These are phyloP conservation scores for Calameuta filiformis DNA, from an alignment of 2,888 invertebrate genomes.

Conservation along the genomic window DNA sequence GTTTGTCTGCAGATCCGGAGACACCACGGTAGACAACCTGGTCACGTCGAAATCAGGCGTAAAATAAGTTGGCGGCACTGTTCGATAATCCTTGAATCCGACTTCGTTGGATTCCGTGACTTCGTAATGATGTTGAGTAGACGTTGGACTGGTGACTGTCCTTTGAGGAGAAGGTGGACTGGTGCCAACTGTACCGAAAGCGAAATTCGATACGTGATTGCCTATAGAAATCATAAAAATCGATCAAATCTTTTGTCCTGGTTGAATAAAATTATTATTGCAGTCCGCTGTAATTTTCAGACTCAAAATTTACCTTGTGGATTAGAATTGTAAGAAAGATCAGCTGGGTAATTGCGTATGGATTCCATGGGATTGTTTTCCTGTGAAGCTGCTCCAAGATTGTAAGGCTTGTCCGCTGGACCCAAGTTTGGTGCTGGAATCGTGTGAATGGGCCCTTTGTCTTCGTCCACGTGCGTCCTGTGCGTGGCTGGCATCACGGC, in stretches of 20 bases:
- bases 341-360: conserved; percentile 30
- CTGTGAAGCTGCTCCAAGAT: conserved; percentile 55
- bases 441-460: conserved; percentile 83
- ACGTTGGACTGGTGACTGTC: conserved; percentile 37
- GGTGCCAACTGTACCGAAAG: conserved; percentile 26
- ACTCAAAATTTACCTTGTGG: conserved; percentile 28
- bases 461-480: conserved; percentile 53
- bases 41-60: conserved; percentile 48
- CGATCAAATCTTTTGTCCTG: too few relatives aligned
- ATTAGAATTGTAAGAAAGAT: conserved; percentile 31
- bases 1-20: conserved; percentile 46
- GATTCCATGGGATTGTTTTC: conserved; percentile 29
- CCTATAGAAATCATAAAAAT: conserved; percentile 9
- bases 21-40: conserved; percentile 38
- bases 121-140: conserved; percentile 50
- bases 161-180: conserved; percentile 26
- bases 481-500: conserved; percentile 45
- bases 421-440: conserved; percentile 87
- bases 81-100: conserved; percentile 37
- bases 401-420: conserved; percentile 73
- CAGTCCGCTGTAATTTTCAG: too few relatives aligned
- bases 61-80: conserved; percentile 41
- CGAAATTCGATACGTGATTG: conserved; percentile 23
- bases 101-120: conserved; percentile 55
- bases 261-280: too few relatives aligned